Conservation (phyloP, 2,888 invertebrate species). For the Lydus trimaculatus region DNA sequence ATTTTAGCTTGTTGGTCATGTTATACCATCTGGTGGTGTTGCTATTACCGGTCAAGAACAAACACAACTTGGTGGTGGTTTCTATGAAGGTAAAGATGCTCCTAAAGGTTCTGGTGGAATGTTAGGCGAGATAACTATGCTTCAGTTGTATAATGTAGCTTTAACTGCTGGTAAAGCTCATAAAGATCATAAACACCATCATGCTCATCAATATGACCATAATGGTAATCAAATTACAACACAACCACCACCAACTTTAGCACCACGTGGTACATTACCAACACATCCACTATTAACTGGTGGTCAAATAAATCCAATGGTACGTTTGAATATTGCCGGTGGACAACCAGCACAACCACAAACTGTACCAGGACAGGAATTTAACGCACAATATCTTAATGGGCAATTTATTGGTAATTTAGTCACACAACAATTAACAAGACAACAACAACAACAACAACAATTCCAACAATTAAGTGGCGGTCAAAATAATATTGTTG, state of each 20-base stretch:
- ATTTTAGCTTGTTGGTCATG: constrained; percentile 76
- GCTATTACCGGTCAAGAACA: constrained; percentile 80
- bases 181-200: constrained; percentile 87
- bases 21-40: constrained; percentile 77
- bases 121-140: constrained; percentile 79
- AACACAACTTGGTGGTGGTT: constrained; percentile 66
- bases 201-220: constrained; percentile 81
- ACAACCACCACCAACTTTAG: constrained; percentile 66
- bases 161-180: constrained; percentile 87
- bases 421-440: constrained; percentile 46
- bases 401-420: constrained; percentile 66
- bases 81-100: constrained; percentile 62
- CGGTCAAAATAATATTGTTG: neutral
- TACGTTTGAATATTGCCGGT: constrained; percentile 64
- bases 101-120: constrained; percentile 69
- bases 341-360: constrained; percentile 56
- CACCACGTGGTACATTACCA: constrained; percentile 64
- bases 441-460: constrained; percentile 34
- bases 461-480: constrained; percentile 13
- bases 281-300: constrained; percentile 66
- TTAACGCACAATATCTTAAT: constrained; percentile 68
- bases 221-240: constrained; percentile 71
- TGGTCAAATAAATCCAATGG: constrained; percentile 69
- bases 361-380: constrained; percentile 64
- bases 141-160: constrained; percentile 82